Base-by-base conservation (phyloP, 2,797 vertebrate genomes). In the Calcarius lapponicus region DNA sequence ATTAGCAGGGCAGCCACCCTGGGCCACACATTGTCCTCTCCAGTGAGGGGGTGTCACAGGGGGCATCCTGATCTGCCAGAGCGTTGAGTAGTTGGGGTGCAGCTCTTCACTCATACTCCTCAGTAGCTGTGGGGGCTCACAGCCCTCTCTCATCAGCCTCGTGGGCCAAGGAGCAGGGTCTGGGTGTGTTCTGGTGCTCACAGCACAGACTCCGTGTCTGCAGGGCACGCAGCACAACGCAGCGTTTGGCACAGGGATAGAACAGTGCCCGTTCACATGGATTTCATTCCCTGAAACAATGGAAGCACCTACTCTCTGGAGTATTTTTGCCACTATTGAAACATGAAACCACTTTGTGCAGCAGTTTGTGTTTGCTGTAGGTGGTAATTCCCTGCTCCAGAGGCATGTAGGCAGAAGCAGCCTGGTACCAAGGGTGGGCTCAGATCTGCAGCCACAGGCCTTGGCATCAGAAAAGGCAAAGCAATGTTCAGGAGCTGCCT, bases 21-120 rank as follows among this genome's bases (percentile, higher is more conserved):
- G 34, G 51, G 51, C 67, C 56, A 28, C 1, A 1, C 0, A 0
- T 38, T 36, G 36, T n/a, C 53, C 65, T 48, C 29, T 53, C 17
- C 36, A 48, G 25, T 17, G 36, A 53, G 15, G 4, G 4, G 8
- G 0, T 36, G 61, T 29, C 20, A 4, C 0, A 1, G 24, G 10
- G 47, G 42, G 26, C 31, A 34, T 6, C 24, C 64, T 4, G 36
- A 5, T 66, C 66, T 80, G 43, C 34, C 65, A 57, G 58, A 21
- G 22, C 43, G 18, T 20, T 48, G 4, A 4, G 2, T 12, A 18
- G 43, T 13, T 89, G 28, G n/a, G 43, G 15, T 51, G n/a, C 60
- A 70, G 5, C 50, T 69, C 36, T 36, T 64, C 17, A 3, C 50
- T 53, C 38, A 17, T 48, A 5, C 42, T 75, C 58, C 38, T 75